Evolutionary conservation across 2,113 vertebrate genomes (phyloP), one percentile per base, ranked within the genome.

Genomic region (Menidia beryllina): DNA sequence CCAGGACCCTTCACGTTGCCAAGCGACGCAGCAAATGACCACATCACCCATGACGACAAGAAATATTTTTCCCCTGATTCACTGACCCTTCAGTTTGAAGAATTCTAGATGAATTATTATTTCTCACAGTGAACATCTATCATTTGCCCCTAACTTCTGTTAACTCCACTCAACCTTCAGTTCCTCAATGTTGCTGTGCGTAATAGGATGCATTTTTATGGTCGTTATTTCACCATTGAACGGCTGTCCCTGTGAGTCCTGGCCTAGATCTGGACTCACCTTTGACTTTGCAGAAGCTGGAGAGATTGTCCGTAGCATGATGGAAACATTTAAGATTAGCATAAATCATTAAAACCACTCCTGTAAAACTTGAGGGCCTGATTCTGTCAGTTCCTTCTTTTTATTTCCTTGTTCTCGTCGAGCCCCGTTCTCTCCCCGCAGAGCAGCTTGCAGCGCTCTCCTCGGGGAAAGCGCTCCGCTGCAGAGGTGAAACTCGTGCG

Each of bases 401-500:
- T 50, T 30, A 25, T 19, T 50, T 21, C 13, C n/a, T 43, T 30
- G 34, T 69, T 77, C 26, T 64, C 30, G 4, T 69, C 52, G 1
- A 4, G 51, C 20, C 53, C 3, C 5, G 21, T 23, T 43, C 8
- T 21, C 60, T 50, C 67, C 67, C 67, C 19, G 58, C 61, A 43
- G 61, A 75, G 45, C 5, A 0, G 30, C 67, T 72, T 17, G 4
- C 39, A 30, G 76, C 48, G 0, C 3, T 61, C 21, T 49, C 60
- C 59, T 73, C 53, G 0, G 69, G 82, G 63, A 59, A 20, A 11
- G 14, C 1, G 10, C 71, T 66, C 52, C 19, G 13, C 27, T 3
- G 55, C 23, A 6, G 66, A 66, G 71, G n/a, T 15, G 30, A 72
- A 75, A 53, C 47, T 67, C 41, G 1, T 27, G 2, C n/a, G 36